Evolutionary conservation across 2,888 invertebrate species (phyloP).

Genomic region (Bruchidius siliquastri): DNA sequence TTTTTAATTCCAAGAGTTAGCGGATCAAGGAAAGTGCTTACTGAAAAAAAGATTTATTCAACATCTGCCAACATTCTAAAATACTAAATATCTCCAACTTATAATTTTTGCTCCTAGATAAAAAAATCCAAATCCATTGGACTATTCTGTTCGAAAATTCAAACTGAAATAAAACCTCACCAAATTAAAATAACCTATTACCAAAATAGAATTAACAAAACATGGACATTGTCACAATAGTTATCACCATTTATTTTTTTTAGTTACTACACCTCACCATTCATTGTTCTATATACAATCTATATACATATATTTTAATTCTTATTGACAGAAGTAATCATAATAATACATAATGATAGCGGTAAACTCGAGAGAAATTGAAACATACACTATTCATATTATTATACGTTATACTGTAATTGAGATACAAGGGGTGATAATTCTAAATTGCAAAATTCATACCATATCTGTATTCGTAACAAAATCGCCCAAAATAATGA

Average conservation of each 20-base stretch:
- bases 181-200: background rate
- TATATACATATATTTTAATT: background rate
- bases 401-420: background rate
- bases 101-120: too few species aligned
- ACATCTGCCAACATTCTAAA: too few species aligned
- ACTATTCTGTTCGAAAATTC: too few species aligned
- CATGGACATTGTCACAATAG: background rate
- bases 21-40: too few species aligned
- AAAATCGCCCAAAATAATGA: too few species aligned
- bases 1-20: too few species aligned
- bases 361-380: background rate
- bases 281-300: background rate
- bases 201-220: background rate
- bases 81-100: too few species aligned
- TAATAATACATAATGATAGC: background rate
- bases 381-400: background rate
- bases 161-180: too few species aligned
- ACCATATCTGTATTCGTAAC: too few species aligned
- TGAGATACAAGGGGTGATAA: background rate
- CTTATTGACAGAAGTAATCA: background rate
- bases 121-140: too few species aligned
- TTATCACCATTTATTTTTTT: background rate
- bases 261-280: background rate
- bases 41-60: too few species aligned
- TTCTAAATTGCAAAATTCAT: background rate